These are phyloP conservation scores for Coracias cyanogaster DNA, from an alignment of 2,797 vertebrate genomes.

Conservation along the genomic window DNA sequence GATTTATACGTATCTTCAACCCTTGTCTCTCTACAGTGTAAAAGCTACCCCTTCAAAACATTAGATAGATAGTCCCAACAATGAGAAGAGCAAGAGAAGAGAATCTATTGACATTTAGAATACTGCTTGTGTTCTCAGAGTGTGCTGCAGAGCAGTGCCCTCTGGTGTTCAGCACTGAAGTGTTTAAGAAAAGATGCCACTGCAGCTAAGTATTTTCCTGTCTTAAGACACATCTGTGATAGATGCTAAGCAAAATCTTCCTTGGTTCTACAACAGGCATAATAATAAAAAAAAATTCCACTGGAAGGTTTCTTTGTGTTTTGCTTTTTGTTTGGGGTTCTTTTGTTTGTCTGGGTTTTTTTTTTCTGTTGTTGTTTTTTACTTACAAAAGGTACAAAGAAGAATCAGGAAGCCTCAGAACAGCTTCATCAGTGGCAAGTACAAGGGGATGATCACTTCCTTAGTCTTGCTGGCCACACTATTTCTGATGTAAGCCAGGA, in stretches of 20 bases:
- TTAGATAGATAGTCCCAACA: not conserved
- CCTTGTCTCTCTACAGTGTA: not conserved
- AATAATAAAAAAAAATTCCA: not conserved
- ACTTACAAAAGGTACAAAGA: not conserved
- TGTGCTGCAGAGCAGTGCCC: slow-evolving; percentile 46
- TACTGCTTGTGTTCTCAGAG: not conserved
- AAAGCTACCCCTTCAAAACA: not conserved
- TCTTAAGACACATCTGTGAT: not conserved
- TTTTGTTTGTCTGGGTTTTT: not conserved
- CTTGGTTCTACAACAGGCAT: not conserved
- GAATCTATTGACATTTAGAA: not conserved
- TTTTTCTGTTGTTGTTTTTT: not conserved
- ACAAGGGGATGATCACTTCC: not conserved
- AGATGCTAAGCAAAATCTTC: not conserved
- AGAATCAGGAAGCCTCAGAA: not conserved
- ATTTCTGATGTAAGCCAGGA: not conserved
- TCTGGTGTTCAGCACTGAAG: slow-evolving; percentile 23
- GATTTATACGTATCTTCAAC: not conserved
- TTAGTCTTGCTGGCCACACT: not conserved
- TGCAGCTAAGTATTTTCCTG: not conserved
- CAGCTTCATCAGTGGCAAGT: not conserved
- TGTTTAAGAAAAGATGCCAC: not conserved
- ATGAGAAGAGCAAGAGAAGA: not conserved
- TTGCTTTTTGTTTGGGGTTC: not conserved
- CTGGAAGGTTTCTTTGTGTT: not conserved